Conservation (phyloP, 2,888 invertebrate genomes). For the Tetropium fuscum region DNA sequence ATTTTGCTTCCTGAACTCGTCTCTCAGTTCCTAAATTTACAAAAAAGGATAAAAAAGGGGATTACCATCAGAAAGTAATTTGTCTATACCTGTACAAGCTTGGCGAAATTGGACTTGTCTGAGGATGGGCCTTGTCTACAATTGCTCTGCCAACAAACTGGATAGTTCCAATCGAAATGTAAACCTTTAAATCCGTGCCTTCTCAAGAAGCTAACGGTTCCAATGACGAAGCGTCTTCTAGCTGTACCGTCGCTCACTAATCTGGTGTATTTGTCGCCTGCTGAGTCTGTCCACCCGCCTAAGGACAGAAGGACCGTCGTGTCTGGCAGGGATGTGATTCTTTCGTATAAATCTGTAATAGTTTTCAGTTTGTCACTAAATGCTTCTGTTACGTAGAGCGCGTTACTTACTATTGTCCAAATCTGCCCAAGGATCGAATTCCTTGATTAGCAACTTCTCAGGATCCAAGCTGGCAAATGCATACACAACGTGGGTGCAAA, state of each 20-base stretch:
- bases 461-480: constrained; percentile 91
- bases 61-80: too few relatives aligned
- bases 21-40: constrained; percentile 75
- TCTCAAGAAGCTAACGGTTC: constrained; percentile 77
- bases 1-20: constrained; percentile 72
- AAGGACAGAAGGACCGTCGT: constrained; percentile 81
- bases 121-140: constrained; percentile 84
- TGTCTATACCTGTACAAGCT: constrained; percentile 75
- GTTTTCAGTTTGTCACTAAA: too few relatives aligned
- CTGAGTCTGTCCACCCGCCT: constrained; percentile 97
- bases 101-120: constrained; percentile 83
- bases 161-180: constrained; percentile 96
- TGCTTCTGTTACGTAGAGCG: too few relatives aligned
- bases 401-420: constrained; percentile 83
- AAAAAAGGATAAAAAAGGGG: too few relatives aligned
- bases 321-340: constrained; percentile 77
- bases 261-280: constrained; percentile 87
- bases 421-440: constrained; percentile 91
- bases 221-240: constrained; percentile 78
- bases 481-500: constrained; percentile 91
- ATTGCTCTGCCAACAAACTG: constrained; percentile 93
- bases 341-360: constrained; percentile 81
- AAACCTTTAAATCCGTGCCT: constrained; percentile 86
- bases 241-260: constrained; percentile 77
- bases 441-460: constrained; percentile 79